phyloP scores from a whole-genome alignment of 2,113 vertebrate species.

The Phrynosoma platyrhinos region DNA sequence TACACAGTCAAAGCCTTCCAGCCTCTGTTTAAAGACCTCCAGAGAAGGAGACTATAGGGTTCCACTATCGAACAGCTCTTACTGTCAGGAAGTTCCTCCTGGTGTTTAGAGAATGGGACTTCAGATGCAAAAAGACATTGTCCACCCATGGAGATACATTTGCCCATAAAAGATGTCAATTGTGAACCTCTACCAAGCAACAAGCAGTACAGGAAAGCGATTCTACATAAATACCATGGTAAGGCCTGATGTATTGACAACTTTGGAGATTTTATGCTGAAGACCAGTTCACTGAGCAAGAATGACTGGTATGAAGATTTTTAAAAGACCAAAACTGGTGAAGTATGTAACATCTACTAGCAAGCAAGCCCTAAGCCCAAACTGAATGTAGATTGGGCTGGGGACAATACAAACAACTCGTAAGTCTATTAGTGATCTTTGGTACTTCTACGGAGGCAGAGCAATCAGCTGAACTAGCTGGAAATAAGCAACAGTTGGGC shows the following conservation, averaged over 20 bases:
- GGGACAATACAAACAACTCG: neutral
- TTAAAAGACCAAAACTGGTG: neutral
- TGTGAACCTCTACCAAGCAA: neutral
- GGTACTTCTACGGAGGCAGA: neutral
- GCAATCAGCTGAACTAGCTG: neutral
- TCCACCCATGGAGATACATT: neutral
- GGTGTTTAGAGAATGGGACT: too few species aligned
- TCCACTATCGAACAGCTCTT: too few species aligned
- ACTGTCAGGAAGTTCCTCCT: too few species aligned
- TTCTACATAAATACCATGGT: neutral
- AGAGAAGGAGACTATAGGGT: too few species aligned
- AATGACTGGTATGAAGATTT: too few species aligned
- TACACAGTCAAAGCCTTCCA: too few species aligned
- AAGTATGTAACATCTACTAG: neutral
- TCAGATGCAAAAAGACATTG: neutral
- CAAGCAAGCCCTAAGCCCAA: neutral
- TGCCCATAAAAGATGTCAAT: neutral
- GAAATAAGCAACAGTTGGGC: neutral
- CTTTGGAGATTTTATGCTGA: neutral
- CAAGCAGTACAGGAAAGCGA: neutral
- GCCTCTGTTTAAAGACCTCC: too few species aligned
- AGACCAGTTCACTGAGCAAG: neutral
- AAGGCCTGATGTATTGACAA: neutral
- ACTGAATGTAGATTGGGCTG: too few species aligned
- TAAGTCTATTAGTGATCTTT: neutral